A percentile compares a stretch with the other conserved stretches of the same genome.
These are phyloP conservation scores for Aromia moschata DNA, from an alignment of 2,888 invertebrate species.

Conservation along the genomic window DNA sequence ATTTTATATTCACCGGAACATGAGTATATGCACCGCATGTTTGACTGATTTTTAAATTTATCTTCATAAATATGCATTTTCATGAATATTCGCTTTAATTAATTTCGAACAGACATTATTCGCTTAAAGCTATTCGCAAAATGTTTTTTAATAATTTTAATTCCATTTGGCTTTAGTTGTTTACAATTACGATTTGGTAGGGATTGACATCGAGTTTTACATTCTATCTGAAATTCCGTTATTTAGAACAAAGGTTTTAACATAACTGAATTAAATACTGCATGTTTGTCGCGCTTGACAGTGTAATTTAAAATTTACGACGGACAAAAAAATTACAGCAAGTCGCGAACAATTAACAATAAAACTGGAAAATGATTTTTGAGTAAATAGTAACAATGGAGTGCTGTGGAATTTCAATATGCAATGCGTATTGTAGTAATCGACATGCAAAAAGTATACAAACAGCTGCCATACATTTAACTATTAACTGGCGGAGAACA, in stretches of 20 bases:
- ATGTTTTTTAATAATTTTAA: slow-evolving; percentile 12
- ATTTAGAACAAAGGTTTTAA: background rate
- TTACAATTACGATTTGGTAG: background rate
- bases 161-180: slow-evolving; percentile 2
- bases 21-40: background rate
- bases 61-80: slow-evolving; percentile 14
- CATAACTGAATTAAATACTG: background rate
- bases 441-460: too few species aligned
- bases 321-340: too few species aligned
- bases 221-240: background rate
- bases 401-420: too few species aligned
- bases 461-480: too few species aligned
- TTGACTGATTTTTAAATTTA: slow-evolving; percentile 9
- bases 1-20: background rate
- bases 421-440: too few species aligned
- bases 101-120: slow-evolving; percentile 1
- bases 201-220: background rate
- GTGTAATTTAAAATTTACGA: background rate
- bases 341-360: too few species aligned
- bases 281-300: background rate
- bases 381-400: too few species aligned
- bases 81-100: slow-evolving; percentile 12
- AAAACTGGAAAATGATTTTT: too few species aligned
- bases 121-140: slow-evolving; percentile 9
- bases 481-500: too few species aligned